These are phyloP conservation scores for Gymnorhina tibicen DNA, from an alignment of 2,113 vertebrate species.

Conservation along the genomic window DNA sequence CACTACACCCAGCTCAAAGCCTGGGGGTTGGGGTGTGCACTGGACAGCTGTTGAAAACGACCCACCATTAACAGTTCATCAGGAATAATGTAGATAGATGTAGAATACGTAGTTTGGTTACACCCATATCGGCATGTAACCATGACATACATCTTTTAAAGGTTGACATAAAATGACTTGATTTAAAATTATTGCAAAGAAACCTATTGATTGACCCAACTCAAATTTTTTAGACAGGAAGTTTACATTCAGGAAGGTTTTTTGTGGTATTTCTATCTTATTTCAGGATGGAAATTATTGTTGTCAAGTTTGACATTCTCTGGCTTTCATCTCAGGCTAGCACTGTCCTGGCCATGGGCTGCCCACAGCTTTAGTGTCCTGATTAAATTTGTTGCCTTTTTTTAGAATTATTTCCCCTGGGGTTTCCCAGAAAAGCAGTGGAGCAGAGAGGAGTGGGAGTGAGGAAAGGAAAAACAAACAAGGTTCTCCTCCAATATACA, in stretches of 20 bases:
- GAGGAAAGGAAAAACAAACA: background rate
- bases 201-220: background rate
- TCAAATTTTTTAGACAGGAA: background rate
- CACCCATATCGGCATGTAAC: background rate
- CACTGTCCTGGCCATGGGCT: background rate
- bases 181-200: background rate
- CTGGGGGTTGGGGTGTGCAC: background rate
- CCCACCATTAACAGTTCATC: background rate
- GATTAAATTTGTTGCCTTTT: conserved; percentile 29
- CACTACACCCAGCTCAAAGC: background rate
- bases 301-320: background rate
- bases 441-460: background rate
- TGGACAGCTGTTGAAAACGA: background rate
- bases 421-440: background rate
- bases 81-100: background rate
- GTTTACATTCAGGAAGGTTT: background rate
- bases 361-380: background rate
- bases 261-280: background rate
- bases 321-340: background rate
- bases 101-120: background rate
- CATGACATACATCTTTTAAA: background rate
- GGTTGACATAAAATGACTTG: background rate
- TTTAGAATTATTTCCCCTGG: conserved; percentile 16
- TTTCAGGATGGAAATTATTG: background rate
- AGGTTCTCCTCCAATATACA: background rate